Percentiles rank a stretch among this genome's conserved stretches.
Evolutionary conservation across 2,797 vertebrate species (phyloP).

Genomic region (Xiphorhynchus erythropygius): DNA sequence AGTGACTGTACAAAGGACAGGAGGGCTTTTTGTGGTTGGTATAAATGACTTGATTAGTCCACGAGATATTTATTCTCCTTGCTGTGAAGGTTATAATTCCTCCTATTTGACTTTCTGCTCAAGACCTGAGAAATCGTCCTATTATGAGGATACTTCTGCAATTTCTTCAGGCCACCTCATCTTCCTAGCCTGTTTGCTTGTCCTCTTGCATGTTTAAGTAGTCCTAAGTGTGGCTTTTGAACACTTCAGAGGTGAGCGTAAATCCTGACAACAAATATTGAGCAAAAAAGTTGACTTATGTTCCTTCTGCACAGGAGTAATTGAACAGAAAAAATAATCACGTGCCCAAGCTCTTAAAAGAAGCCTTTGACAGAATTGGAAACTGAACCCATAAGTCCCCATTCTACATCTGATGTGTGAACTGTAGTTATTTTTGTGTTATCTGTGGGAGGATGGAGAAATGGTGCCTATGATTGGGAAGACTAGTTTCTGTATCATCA

Average conservation of each 20-base stretch:
- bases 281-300: background rate
- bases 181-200: background rate
- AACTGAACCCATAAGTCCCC: background rate
- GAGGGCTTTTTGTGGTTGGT: background rate
- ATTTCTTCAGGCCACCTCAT: background rate
- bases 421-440: slow-evolving; percentile 27
- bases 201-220: background rate
- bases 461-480: background rate
- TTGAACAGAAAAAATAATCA: background rate
- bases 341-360: background rate
- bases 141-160: background rate
- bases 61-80: background rate
- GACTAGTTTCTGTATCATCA: background rate
- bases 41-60: background rate
- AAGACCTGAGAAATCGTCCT: background rate
- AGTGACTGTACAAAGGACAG: background rate
- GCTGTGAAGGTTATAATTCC: background rate
- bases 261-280: background rate
- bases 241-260: background rate
- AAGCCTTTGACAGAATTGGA: background rate
- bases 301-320: background rate
- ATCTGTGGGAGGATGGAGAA: slow-evolving; percentile 4
- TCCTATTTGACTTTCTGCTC: background rate
- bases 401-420: slow-evolving; percentile 47
- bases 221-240: background rate